Conservation (phyloP, 2,888 invertebrate species). For the Drosophila ustulata region DNA sequence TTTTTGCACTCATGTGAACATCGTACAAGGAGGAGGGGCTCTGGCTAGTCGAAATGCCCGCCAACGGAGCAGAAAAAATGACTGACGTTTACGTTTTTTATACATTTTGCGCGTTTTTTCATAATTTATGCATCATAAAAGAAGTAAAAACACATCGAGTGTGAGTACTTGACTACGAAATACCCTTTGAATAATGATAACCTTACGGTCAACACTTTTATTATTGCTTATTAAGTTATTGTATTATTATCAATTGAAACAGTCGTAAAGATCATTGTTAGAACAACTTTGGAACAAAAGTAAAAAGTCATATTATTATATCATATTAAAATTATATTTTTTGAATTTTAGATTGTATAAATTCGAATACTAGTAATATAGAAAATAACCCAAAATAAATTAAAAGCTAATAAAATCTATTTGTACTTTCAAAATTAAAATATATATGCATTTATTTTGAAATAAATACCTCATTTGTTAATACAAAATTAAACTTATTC, state of each 20-base stretch:
- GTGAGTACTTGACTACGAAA: not conserved
- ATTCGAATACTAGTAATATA: too few species aligned
- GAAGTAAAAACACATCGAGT: not conserved
- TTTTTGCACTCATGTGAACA: conserved; percentile 4
- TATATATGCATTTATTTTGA: too few species aligned
- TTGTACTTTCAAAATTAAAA: too few species aligned
- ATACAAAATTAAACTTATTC: too few species aligned
- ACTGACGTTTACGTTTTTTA: conserved; percentile 47
- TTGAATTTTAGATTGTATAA: too few species aligned
- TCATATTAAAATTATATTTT: too few species aligned
- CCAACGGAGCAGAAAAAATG: conserved; percentile 34
- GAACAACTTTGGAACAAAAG: too few species aligned
- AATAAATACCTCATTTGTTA: too few species aligned
- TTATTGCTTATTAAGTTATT: too few species aligned
- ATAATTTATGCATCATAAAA: conserved; percentile 69
- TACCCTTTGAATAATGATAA: not conserved
- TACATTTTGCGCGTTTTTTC: conserved; percentile 55
- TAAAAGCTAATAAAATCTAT: not conserved
- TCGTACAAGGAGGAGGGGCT: not conserved
- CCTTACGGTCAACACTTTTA: not conserved
- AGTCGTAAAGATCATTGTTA: not conserved
- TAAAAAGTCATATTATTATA: too few species aligned
- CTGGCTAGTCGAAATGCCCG: conserved; percentile 2
- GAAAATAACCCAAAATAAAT: too few species aligned
- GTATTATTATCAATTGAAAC: too few species aligned